These are phyloP conservation scores for Leucophenga varia DNA, from an alignment of 1,140 invertebrate species.

Conservation along the genomic window DNA sequence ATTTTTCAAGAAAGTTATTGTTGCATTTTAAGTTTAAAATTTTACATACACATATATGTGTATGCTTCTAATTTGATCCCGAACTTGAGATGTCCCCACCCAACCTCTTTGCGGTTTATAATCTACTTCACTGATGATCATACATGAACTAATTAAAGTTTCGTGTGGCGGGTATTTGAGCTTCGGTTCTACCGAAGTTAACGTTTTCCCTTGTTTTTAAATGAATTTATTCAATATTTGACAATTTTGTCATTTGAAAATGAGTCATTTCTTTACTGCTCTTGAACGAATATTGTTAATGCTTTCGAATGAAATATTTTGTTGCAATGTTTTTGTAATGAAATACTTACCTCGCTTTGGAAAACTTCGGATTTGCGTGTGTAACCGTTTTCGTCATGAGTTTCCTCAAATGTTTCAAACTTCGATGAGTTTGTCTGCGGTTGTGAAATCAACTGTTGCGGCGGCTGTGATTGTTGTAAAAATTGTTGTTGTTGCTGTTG, in stretches of 20 bases:
- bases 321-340: background rate
- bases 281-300: background rate
- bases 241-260: background rate
- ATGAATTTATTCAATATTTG: no score
- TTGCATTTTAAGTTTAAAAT: background rate
- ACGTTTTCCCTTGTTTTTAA: no score
- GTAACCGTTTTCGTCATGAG: background rate
- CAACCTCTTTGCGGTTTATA: no score
- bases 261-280: background rate
- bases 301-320: background rate
- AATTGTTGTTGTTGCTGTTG: conserved; percentile 3
- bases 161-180: no score
- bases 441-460: background rate
- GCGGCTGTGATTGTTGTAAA: background rate
- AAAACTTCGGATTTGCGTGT: conserved; percentile 3
- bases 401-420: conserved; percentile 10
- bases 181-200: no score
- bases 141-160: no score
- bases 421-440: conserved; percentile 6
- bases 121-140: no score
- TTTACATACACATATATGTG: no score
- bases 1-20: background rate
- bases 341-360: conserved; percentile 4
- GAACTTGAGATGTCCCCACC: no score
- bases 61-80: no score